A percentile compares a stretch with the other conserved stretches of the same genome.
These are phyloP conservation scores for Magallana gigas DNA, from an alignment of 1,140 invertebrate species.

Conservation along the genomic window DNA sequence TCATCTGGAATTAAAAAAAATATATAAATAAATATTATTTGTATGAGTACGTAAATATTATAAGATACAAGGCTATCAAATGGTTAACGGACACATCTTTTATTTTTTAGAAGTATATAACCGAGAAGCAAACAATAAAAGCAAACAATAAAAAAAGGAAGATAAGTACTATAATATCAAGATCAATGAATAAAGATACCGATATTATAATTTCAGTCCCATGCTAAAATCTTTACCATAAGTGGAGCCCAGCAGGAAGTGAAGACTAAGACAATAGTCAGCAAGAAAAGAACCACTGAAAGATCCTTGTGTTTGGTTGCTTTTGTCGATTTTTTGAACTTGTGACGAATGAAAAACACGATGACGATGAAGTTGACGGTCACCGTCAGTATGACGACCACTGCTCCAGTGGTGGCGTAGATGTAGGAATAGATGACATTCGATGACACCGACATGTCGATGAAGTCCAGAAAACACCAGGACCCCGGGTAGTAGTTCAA, in stretches of 20 bases:
- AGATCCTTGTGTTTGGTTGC: conserved; percentile 82
- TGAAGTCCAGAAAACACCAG: conserved; percentile 79
- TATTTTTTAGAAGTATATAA: no score
- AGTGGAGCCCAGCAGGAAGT: conserved; percentile 23
- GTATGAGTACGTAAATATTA: no score
- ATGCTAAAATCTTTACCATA: conserved; percentile 2
- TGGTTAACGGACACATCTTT: no score
- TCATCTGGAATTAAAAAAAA: not conserved
- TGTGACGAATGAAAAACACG: not conserved
- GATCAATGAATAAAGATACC: no score
- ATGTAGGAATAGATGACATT: conserved; percentile 65
- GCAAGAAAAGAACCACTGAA: not conserved
- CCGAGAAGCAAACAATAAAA: no score
- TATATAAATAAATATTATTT: not conserved
- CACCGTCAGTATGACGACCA: conserved; percentile 65
- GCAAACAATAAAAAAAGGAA: no score
- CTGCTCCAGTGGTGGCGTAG: conserved; percentile 70
- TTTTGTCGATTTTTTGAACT: not conserved
- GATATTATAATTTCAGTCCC: no score
- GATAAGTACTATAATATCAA: no score
- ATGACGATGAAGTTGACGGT: conserved; percentile 70
- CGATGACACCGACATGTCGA: conserved; percentile 52
- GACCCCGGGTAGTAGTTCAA: conserved; percentile 75
- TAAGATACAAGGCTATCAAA: no score
- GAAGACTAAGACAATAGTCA: conserved; percentile 18